Evolutionary conservation across 2,113 vertebrate species (phyloP).

Genomic region (Hirundichthys speculiger): DNA sequence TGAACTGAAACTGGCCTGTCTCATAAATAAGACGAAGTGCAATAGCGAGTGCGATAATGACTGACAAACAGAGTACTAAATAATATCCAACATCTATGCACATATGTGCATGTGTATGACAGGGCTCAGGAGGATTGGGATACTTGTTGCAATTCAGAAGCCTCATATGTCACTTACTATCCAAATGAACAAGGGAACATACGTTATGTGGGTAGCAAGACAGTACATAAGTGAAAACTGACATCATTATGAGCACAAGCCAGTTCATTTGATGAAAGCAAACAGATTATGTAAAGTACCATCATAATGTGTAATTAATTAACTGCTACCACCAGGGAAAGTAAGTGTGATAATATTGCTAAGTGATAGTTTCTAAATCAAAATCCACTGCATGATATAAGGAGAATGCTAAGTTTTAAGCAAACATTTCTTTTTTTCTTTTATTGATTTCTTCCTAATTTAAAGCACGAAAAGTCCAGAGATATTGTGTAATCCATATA

Average conservation of each 20-base stretch:
- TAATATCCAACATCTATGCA: not conserved
- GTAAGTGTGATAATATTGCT: not conserved
- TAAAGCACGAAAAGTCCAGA: too few species aligned
- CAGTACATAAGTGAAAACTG: conserved; percentile 34
- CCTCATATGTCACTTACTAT: conserved; percentile 5
- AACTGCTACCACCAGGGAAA: not conserved
- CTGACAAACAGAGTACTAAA: not conserved
- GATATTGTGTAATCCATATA: too few species aligned
- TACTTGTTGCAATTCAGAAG: conserved; percentile 1
- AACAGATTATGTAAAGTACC: conserved; percentile 13
- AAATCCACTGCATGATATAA: not conserved
- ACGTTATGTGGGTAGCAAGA: conserved; percentile 38
- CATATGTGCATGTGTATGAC: conserved; percentile 2
- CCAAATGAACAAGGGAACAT: conserved; percentile 35
- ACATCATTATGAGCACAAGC: conserved; percentile 21
- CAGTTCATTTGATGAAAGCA: conserved; percentile 14
- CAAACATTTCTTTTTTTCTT: too few species aligned
- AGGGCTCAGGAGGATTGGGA: not conserved
- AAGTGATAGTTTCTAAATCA: not conserved
- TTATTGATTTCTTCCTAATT: too few species aligned
- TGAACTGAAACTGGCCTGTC: conserved; percentile 2
- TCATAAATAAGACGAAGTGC: not conserved
- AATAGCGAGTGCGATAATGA: not conserved
- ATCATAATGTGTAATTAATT: conserved; percentile 4
- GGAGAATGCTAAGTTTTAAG: not conserved